These are phyloP conservation scores for Oreochromis spilurus DNA, from an alignment of 2,113 vertebrate genomes.

Conservation along the genomic window DNA sequence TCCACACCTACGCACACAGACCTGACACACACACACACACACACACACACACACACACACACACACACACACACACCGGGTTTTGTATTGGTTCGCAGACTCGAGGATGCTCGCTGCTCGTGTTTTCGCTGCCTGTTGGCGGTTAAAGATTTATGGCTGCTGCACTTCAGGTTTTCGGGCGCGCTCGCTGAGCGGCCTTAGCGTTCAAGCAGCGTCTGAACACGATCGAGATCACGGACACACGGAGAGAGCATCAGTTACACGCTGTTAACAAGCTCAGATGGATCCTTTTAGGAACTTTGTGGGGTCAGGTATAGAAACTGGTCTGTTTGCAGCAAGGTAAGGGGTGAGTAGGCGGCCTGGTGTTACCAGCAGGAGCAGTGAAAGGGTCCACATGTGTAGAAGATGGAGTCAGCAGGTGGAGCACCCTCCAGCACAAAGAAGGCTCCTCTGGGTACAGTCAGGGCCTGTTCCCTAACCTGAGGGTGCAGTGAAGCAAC, in stretches of 20 bases:
- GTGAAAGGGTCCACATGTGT: not conserved
- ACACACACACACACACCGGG: not conserved
- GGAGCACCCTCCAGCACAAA: not conserved
- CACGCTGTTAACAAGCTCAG: not conserved
- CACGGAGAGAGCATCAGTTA: not conserved
- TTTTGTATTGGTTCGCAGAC: not conserved
- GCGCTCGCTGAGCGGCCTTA: not conserved
- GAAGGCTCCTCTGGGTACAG: not conserved
- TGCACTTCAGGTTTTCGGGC: not conserved
- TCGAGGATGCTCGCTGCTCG: not conserved
- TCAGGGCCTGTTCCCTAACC: not conserved
- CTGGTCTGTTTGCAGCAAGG: not conserved
- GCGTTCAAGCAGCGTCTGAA: not conserved
- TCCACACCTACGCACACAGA: not conserved
- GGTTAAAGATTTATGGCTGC: conserved; percentile 16
- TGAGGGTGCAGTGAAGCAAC: not conserved
- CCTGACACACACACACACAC: not conserved
- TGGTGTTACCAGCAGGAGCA: not conserved
- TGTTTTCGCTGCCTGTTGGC: not conserved
- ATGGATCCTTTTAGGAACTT: not conserved
- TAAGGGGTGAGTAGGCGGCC: not conserved
- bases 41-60: not conserved
- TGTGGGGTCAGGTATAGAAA: not conserved
- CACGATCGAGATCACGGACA: not conserved
- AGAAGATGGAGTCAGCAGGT: not conserved